Conservation (phyloP, 2,888 invertebrate genomes). For the Leptinotarsa tumamoca region DNA sequence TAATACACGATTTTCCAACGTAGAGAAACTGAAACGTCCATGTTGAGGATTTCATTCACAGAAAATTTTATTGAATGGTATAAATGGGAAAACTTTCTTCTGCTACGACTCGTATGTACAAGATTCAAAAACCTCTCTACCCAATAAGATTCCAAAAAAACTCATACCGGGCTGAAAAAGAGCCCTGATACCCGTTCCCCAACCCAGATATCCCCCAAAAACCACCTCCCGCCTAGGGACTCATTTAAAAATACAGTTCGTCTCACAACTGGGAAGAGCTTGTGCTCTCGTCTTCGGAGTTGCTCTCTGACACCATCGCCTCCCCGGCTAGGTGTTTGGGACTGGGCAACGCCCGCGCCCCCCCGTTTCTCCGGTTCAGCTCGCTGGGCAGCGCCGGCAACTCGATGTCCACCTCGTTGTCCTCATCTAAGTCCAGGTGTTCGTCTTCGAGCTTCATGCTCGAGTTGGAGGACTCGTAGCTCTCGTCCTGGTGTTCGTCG, state of each 20-base stretch:
- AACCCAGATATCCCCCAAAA: slow-evolving; percentile 7
- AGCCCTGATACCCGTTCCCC: neutral
- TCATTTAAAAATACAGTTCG: slow-evolving; percentile 40
- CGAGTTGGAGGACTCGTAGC: slow-evolving; percentile 43
- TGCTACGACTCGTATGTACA: too few relatives aligned
- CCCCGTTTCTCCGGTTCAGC: slow-evolving; percentile 58
- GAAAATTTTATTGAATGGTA: too few relatives aligned
- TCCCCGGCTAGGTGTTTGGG: slow-evolving; percentile 79
- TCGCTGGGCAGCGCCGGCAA: slow-evolving; percentile 65
- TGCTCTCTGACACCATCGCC: slow-evolving; percentile 76
- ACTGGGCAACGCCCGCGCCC: slow-evolving; percentile 59
- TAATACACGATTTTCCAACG: too few relatives aligned
- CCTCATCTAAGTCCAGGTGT: slow-evolving; percentile 52
- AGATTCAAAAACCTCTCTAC: too few relatives aligned
- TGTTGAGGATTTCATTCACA: too few relatives aligned
- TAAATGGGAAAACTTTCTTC: too few relatives aligned
- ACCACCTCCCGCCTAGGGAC: neutral
- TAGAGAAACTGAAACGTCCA: too few relatives aligned
- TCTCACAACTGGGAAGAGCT: slow-evolving; percentile 67
- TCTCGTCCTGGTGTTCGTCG: slow-evolving; percentile 38
- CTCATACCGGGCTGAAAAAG: neutral
- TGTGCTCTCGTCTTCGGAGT: slow-evolving; percentile 72
- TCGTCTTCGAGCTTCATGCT: slow-evolving; percentile 45
- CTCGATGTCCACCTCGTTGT: slow-evolving; percentile 56
- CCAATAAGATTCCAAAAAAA: too few relatives aligned